A percentile compares a stretch with the other conserved stretches of the same genome.
Evolutionary conservation across 2,797 vertebrate species (phyloP).

Genomic region (Smutsia temminckii): DNA sequence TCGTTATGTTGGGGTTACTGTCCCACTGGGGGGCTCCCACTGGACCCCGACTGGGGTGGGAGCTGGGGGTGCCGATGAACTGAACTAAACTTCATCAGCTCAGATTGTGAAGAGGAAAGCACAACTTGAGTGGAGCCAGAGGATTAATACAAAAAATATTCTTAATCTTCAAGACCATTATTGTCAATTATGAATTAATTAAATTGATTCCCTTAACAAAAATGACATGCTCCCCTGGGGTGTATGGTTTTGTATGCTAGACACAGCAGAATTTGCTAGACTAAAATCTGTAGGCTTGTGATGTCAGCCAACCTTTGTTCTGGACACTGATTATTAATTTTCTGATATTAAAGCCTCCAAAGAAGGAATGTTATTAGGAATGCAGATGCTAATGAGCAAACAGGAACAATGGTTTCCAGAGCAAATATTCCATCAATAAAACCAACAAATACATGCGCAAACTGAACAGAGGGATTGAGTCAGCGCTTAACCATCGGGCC

Average conservation of each 20-base stretch:
- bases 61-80: neutral
- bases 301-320: neutral
- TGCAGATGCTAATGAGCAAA: neutral
- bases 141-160: neutral
- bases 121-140: too few species aligned
- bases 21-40: neutral
- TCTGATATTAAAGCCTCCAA: neutral
- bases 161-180: neutral
- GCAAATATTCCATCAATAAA: neutral
- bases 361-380: neutral
- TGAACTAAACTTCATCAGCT: neutral
- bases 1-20: constrained; percentile 24
- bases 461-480: neutral
- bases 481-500: too few species aligned
- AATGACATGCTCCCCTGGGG: neutral
- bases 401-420: neutral
- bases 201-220: neutral
- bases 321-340: neutral
- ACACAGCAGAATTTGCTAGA: neutral
- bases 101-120: neutral
- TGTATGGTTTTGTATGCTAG: neutral
- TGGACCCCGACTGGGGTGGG: neutral
- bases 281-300: neutral
- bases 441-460: neutral
- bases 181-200: neutral